These are phyloP conservation scores for Helarctos malayanus DNA, from an alignment of 2,797 vertebrate genomes.

Conservation along the genomic window DNA sequence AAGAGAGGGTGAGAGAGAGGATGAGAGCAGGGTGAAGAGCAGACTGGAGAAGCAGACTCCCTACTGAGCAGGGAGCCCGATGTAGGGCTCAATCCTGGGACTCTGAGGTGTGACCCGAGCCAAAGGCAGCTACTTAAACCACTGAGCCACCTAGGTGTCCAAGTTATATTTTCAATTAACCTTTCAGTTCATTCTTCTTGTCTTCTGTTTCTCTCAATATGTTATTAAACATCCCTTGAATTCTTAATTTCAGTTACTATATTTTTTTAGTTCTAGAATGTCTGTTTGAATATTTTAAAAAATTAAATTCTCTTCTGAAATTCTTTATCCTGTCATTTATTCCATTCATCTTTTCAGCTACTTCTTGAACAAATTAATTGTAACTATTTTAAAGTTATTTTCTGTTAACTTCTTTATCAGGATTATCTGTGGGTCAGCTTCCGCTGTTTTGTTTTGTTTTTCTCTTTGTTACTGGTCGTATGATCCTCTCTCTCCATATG, in stretches of 20 bases:
- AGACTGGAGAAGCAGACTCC: too few relatives aligned
- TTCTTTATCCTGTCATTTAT: constrained; percentile 9
- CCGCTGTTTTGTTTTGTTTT: background rate
- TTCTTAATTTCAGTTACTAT: background rate
- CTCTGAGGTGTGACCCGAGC: too few relatives aligned
- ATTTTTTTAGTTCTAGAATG: background rate
- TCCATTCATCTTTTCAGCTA: background rate
- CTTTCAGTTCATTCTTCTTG: background rate
- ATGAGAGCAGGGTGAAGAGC: too few relatives aligned
- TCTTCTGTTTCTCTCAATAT: background rate
- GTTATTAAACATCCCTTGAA: background rate
- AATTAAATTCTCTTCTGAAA: constrained; percentile 5
- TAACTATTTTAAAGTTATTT: background rate
- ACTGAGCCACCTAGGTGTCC: background rate
- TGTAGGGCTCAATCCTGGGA: too few relatives aligned
- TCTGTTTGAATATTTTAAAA: background rate
- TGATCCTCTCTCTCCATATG: background rate
- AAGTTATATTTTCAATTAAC: background rate
- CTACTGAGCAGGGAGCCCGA: too few relatives aligned
- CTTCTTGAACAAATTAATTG: constrained; percentile 39
- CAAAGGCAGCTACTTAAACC: too few relatives aligned
- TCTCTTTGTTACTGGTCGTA: background rate
- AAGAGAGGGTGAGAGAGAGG: too few relatives aligned
- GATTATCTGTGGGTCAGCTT: background rate
- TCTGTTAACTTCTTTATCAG: background rate